Evolutionary conservation across 2,888 invertebrate species (phyloP).

Genomic region (Noctua fimbriata): DNA sequence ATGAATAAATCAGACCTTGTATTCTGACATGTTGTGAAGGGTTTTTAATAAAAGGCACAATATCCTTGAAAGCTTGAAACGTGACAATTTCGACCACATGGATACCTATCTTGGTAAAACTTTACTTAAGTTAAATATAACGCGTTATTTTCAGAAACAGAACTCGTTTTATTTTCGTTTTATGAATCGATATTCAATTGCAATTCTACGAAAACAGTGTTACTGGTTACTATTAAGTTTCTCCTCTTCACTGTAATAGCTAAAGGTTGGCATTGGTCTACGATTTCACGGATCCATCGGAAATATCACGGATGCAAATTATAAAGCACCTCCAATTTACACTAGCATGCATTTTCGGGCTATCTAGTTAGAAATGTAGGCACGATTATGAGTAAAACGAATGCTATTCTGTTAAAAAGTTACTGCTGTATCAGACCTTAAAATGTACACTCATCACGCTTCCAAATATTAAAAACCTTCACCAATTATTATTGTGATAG

Average conservation of each 20-base stretch:
- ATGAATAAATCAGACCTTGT: conserved; percentile 51
- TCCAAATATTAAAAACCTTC: conserved; percentile 71
- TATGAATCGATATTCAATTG: conserved; percentile 23
- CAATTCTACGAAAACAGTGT: conserved; percentile 21
- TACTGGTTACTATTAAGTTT: conserved; percentile 53
- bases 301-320: conserved; percentile 68
- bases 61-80: conserved; percentile 58
- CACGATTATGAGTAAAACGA: conserved; percentile 15
- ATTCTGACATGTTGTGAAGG: conserved; percentile 47
- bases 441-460: conserved; percentile 78
- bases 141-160: conserved; percentile 1
- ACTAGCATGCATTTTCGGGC: conserved; percentile 27
- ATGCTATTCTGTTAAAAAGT: conserved; percentile 10
- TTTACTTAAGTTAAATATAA: conserved; percentile 2
- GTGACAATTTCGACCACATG: conserved; percentile 3
- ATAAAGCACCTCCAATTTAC: conserved; percentile 46
- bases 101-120: conserved; percentile 12
- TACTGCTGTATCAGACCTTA: conserved; percentile 65
- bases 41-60: conserved; percentile 51
- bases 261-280: conserved; percentile 73
- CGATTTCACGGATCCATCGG: conserved; percentile 78
- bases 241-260: conserved; percentile 56
- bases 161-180: not conserved
- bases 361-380: conserved; percentile 28
- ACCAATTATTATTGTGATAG: conserved; percentile 8